phyloP scores from a whole-genome alignment of 2,113 vertebrate genomes.

The Melanerpes aurifrons region DNA sequence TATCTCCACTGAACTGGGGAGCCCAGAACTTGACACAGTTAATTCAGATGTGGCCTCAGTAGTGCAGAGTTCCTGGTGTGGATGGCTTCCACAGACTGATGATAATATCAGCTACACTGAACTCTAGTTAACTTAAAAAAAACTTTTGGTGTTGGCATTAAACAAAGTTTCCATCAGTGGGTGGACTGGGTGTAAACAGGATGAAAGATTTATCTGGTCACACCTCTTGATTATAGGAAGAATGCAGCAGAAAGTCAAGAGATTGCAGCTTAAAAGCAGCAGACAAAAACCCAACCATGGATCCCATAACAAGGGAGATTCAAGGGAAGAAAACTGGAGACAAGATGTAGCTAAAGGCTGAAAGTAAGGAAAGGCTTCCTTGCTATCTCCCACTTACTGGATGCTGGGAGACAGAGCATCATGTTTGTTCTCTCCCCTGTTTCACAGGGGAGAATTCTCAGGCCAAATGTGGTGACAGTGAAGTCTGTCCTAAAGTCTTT shows the following conservation, averaged over 20 bases:
- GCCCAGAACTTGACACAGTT: too few species aligned
- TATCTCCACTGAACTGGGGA: too few species aligned
- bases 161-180: not conserved
- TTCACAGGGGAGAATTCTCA: not conserved
- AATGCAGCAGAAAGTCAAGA: not conserved
- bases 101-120: not conserved
- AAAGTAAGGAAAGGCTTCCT: not conserved
- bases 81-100: not conserved
- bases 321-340: not conserved
- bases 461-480: not conserved
- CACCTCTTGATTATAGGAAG: not conserved
- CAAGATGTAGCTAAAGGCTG: not conserved
- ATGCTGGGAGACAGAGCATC: rapidly evolving
- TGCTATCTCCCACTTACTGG: not conserved
- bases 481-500: not conserved
- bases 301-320: not conserved
- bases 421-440: not conserved
- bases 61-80: not conserved
- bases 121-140: not conserved
- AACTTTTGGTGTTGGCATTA: not conserved
- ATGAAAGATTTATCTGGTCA: not conserved
- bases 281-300: not conserved
- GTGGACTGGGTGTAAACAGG: not conserved
- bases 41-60: too few species aligned
- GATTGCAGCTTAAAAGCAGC: not conserved